phyloP scores from a whole-genome alignment of 2,113 vertebrate species.

The Thinocorus orbignyianus region DNA sequence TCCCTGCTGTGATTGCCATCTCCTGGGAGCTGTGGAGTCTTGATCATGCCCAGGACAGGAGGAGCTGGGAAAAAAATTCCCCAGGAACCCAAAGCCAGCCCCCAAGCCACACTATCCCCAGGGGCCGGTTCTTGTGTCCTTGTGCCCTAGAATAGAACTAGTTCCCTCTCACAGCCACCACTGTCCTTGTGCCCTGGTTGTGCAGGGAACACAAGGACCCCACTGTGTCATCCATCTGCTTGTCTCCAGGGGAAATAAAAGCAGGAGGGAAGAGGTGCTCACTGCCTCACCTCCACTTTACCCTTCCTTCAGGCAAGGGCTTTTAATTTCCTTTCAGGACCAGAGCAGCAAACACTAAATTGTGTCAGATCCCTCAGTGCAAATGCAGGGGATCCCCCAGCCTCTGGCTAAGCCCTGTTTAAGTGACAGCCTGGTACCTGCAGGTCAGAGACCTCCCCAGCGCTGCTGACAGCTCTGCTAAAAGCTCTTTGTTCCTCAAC shows the following conservation, averaged over 20 bases:
- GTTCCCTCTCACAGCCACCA: not conserved
- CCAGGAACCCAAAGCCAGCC: not conserved
- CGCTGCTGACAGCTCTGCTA: constrained; percentile 56
- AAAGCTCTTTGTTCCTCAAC: constrained; percentile 49
- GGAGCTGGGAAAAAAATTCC: not conserved
- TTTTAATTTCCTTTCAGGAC: constrained; percentile 44
- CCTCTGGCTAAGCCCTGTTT: not conserved
- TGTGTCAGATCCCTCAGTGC: not conserved
- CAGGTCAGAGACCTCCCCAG: constrained; percentile 32
- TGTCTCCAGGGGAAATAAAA: not conserved
- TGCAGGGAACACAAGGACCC: not conserved
- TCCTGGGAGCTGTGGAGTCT: not conserved
- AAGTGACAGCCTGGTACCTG: constrained; percentile 29
- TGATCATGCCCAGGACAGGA: fast-evolving
- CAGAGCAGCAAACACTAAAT: not conserved
- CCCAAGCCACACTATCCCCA: not conserved
- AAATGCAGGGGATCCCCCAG: constrained; percentile 1
- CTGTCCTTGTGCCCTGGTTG: not conserved
- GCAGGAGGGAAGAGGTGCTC: not conserved
- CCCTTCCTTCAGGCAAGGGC: not conserved
- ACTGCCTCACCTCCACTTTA: constrained; percentile 1
- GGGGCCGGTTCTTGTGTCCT: not conserved
- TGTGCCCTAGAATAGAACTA: not conserved
- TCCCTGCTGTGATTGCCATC: not conserved
- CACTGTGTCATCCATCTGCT: not conserved